Evolutionary conservation across 2,113 vertebrate species (phyloP).

Genomic region (Brienomyrus brachyistius): DNA sequence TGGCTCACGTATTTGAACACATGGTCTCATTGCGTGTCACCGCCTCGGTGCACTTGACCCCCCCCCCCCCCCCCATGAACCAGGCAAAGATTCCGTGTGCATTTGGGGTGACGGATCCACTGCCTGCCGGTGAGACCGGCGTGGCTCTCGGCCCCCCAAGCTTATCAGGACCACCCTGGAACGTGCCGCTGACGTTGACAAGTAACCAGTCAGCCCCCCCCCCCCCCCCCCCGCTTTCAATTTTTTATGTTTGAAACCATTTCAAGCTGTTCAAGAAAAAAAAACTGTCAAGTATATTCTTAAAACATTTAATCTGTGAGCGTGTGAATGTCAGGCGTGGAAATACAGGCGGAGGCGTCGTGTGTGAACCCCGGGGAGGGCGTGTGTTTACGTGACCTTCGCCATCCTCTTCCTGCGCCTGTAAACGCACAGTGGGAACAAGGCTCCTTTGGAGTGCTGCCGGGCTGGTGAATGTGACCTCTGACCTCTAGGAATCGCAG

Average conservation of each 20-base stretch:
- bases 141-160: background rate
- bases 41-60: background rate
- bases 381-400: background rate
- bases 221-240: background rate
- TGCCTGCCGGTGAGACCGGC: background rate
- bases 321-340: background rate
- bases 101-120: background rate
- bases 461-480: background rate
- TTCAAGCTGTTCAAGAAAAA: background rate
- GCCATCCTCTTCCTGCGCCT: background rate
- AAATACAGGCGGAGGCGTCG: too few species aligned
- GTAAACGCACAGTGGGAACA: background rate
- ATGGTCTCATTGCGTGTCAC: background rate
- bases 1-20: background rate
- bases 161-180: constrained; percentile 8
- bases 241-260: background rate
- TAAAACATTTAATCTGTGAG: background rate
- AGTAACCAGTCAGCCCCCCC: background rate
- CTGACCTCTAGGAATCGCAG: background rate
- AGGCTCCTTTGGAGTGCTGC: background rate
- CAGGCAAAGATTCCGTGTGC: background rate
- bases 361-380: background rate
- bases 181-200: background rate
- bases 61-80: background rate
- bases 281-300: background rate